These are phyloP conservation scores for Polydesmus complanatus DNA, from an alignment of 2,888 invertebrate species.

Conservation along the genomic window DNA sequence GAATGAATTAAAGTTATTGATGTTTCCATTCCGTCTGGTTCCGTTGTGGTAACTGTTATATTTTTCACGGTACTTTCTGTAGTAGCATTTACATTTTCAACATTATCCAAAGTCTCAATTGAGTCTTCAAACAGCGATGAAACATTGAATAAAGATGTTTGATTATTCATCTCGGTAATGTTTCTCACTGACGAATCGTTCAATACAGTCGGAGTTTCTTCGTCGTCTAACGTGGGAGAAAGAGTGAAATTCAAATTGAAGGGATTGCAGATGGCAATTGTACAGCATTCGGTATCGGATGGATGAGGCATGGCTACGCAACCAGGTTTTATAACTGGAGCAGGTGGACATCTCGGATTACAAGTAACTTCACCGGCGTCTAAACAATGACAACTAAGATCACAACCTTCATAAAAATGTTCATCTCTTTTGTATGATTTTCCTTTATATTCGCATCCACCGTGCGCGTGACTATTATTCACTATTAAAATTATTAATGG, in stretches of 20 bases:
- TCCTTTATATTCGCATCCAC: conserved; percentile 51
- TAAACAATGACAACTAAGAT: conserved; percentile 60
- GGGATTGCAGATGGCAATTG: conserved; percentile 7
- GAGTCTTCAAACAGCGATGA: neutral
- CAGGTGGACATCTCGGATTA: conserved; percentile 40
- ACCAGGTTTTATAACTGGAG: neutral
- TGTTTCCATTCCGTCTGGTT: neutral
- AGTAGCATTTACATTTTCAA: neutral
- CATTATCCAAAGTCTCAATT: neutral
- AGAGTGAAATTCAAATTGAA: conserved; percentile 7
- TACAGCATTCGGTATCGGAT: conserved; percentile 10
- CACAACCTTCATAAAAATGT: conserved; percentile 64
- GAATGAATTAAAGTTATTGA: neutral
- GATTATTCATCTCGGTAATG: neutral
- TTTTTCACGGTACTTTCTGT: neutral
- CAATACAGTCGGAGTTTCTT: neutral
- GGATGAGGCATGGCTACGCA: conserved; percentile 9
- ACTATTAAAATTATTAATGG: too few species aligned
- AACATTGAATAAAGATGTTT: neutral
- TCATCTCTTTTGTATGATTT: conserved; percentile 56
- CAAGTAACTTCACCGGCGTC: conserved; percentile 57
- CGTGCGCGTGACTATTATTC: conserved; percentile 30
- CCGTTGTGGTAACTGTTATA: neutral
- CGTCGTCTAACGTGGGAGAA: neutral
- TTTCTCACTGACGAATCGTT: neutral